Evolutionary conservation across 2,113 vertebrate genomes (phyloP), one percentile per base, ranked within the genome.

Genomic region (Hyaena hyaena): DNA sequence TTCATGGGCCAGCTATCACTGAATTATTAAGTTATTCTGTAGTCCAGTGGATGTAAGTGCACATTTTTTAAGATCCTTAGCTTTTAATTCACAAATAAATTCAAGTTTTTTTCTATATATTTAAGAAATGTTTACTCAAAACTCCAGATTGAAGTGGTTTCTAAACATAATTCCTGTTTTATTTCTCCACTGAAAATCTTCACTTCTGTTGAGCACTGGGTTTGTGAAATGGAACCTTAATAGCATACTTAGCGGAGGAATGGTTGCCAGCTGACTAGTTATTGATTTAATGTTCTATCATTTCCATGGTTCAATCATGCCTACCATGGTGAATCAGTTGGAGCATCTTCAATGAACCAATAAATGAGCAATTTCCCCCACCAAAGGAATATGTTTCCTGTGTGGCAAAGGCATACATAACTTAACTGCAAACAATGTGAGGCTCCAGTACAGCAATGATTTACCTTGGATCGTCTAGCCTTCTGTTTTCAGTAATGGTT

Each of bases 201-300:
- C 65, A 83, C 16, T 92, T 95, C 66, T 90, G 19, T 26, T 95
- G 71, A 95, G 80, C 90, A 92, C 63, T 39, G 76, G 71, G 79
- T 79, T 90, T 76, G 91, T 91, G 50, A 95, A 97, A 96, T 11
- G 28, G 89, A 97, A 84, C 43, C 63, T 96, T 98, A 98, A 98
- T 97, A 98, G 92, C 89, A 94, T 96, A 97, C 88, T 96, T 98
- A 98, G 97, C 92, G 96, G 97, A 98, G 69, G 93, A 97, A 95
- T n/a, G 77, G 96, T 97, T 31, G 87, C 96, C 79, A 97, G 93
- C 95, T 95, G 97, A 98, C 97, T 90, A 96, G 90, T 81, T 97
- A 98, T 98, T 98, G 97, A 98, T 98, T 97, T 97, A 96, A 96
- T 96, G 93, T 94, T 98, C 93, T 93, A 87, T 79, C 97, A 93